Conservation (phyloP, 2,797 vertebrate species). For the Neosilurus mollespiculum region DNA sequence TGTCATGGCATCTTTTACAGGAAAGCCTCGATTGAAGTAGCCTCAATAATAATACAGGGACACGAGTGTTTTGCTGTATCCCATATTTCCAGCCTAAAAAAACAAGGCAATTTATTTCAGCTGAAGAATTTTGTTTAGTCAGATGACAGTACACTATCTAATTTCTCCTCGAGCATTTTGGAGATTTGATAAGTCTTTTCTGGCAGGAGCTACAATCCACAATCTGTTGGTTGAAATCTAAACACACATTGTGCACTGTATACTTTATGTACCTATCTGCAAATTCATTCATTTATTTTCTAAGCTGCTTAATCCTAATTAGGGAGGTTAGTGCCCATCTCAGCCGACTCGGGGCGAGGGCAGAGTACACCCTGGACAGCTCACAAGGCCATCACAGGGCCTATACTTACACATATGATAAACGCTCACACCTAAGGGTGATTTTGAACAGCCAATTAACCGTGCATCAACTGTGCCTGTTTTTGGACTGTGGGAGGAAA, state of each 20-base stretch:
- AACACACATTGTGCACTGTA: background rate
- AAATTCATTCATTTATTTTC: too few relatives aligned
- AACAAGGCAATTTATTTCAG: background rate
- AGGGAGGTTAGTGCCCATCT: too few relatives aligned
- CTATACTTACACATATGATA: too few relatives aligned
- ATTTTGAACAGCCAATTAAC: too few relatives aligned
- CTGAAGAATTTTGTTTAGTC: slow-evolving; percentile 8
- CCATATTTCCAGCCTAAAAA: background rate
- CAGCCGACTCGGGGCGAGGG: too few relatives aligned
- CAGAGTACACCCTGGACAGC: too few relatives aligned
- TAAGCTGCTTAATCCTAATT: too few relatives aligned
- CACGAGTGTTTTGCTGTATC: background rate
- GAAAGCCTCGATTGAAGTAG: background rate
- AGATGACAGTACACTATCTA: background rate
- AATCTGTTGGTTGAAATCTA: background rate
- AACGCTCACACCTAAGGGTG: too few relatives aligned
- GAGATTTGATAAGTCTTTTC: background rate
- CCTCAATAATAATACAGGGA: background rate
- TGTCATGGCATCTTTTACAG: background rate
- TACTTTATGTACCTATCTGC: background rate
- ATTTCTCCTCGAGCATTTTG: background rate
- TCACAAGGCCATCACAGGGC: too few relatives aligned
- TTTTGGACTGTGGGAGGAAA: too few relatives aligned
- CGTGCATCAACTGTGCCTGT: too few relatives aligned
- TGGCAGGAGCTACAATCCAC: background rate